Evolutionary conservation across 2,797 vertebrate species (phyloP).

Genomic region (Gobio occitaniae): DNA sequence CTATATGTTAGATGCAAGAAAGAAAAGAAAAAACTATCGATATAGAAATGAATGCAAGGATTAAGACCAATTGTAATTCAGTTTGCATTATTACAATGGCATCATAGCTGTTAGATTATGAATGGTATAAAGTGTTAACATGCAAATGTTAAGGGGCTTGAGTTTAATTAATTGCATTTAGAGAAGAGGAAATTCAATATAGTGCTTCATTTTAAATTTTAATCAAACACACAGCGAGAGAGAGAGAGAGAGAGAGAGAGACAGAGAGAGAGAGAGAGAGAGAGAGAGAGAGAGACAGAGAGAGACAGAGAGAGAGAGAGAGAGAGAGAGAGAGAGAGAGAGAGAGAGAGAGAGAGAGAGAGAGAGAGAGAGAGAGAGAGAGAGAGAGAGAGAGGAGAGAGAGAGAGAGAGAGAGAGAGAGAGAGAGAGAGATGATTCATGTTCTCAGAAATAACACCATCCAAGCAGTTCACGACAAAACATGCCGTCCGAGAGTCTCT

Average conservation of each 20-base stretch:
- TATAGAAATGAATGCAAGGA: neutral
- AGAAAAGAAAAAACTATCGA: neutral
- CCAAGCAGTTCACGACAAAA: neutral
- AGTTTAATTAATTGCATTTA: neutral
- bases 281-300: no score
- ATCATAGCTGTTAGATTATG: neutral
- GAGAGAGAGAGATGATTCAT: neutral
- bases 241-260: neutral
- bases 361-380: neutral
- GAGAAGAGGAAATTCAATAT: neutral
- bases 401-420: no score
- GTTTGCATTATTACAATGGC: neutral
- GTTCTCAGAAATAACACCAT: slow-evolving; percentile 15
- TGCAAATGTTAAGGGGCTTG: neutral
- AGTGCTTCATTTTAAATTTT: neutral
- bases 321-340: no score
- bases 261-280: no score
- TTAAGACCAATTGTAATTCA: neutral
- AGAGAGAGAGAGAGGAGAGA: neutral
- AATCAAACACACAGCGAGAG: neutral
- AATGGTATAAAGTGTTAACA: neutral
- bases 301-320: no score
- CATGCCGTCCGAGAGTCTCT: neutral
- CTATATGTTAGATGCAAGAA: neutral
- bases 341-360: neutral